phyloP scores from a whole-genome alignment of 2,797 vertebrate genomes.

The Ctenopoma kingsleyae region DNA sequence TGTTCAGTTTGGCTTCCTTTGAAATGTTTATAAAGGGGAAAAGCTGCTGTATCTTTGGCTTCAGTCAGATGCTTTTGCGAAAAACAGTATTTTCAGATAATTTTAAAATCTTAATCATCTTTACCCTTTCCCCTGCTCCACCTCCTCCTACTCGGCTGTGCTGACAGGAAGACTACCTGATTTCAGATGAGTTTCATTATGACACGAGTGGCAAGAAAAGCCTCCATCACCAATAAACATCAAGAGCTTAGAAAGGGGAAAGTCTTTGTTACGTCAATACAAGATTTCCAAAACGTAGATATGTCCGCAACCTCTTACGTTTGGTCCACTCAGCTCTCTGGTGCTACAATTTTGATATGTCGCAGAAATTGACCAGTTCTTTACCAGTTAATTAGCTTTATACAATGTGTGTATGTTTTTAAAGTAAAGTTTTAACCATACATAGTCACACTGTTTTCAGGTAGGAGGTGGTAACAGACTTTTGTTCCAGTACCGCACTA shows the following conservation, averaged over 20 bases:
- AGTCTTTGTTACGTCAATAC: conserved; percentile 37
- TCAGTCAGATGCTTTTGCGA: neutral
- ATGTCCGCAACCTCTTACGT: conserved; percentile 26
- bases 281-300: conserved; percentile 58
- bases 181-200: conserved; percentile 75
- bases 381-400: conserved; percentile 16
- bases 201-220: conserved; percentile 61
- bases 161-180: conserved; percentile 74
- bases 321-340: neutral
- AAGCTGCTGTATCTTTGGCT: neutral
- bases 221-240: conserved; percentile 47
- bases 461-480: conserved; percentile 33
- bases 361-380: neutral
- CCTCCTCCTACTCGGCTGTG: conserved; percentile 38
- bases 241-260: conserved; percentile 39
- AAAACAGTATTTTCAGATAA: conserved; percentile 39
- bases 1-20: neutral
- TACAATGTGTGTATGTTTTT: neutral
- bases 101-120: conserved; percentile 45
- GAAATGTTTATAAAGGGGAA: neutral
- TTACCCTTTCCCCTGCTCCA: conserved; percentile 58
- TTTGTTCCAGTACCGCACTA: conserved; percentile 39
- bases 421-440: conserved; percentile 6
- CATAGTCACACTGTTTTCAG: conserved; percentile 20
- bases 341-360: neutral